Percentiles rank a stretch among this genome's conserved stretches.
Evolutionary conservation across 30 jellyfish, hydroid and myxozoan genomes (phyloP).

Genomic region (Nemopilema nomurai): DNA sequence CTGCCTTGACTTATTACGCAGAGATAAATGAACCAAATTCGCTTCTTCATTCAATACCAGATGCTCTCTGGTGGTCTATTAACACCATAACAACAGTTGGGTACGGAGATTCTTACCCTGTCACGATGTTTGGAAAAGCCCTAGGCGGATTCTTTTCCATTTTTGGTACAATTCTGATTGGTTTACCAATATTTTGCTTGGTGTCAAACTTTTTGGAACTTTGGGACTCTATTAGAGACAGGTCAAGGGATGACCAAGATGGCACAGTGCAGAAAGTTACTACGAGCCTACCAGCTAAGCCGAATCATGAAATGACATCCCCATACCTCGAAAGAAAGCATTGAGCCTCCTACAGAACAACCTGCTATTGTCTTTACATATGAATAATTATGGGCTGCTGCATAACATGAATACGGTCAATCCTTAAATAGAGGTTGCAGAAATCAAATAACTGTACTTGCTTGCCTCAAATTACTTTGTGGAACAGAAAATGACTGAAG

Average conservation of each 20-base stretch:
- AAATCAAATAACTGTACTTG: too few species aligned
- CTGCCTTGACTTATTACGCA: constrained; percentile 63
- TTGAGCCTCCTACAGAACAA: neutral
- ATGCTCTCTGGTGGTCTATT: constrained; percentile 89
- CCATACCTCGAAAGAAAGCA: neutral
- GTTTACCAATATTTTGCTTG: constrained; percentile 77
- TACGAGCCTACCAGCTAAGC: neutral
- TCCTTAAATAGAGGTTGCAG: too few species aligned
- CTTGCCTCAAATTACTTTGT: too few species aligned
- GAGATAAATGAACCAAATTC: constrained; percentile 40
- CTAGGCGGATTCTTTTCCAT: constrained; percentile 74
- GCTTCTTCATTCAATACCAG: constrained; percentile 70
- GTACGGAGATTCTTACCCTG: constrained; percentile 85
- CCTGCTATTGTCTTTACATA: too few species aligned
- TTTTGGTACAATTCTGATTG: constrained; percentile 72
- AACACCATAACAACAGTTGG: constrained; percentile 90
- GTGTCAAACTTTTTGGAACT: constrained; percentile 77
- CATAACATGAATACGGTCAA: too few species aligned
- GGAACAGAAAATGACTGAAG: too few species aligned
- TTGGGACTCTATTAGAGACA: constrained; percentile 77
- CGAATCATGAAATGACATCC: neutral
- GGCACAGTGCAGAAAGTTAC: neutral
- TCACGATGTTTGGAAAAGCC: constrained; percentile 65
- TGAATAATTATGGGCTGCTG: too few species aligned
- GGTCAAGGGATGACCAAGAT: neutral